These are phyloP conservation scores for Tipula helvola DNA, from an alignment of 2,888 invertebrate genomes.

Conservation along the genomic window DNA sequence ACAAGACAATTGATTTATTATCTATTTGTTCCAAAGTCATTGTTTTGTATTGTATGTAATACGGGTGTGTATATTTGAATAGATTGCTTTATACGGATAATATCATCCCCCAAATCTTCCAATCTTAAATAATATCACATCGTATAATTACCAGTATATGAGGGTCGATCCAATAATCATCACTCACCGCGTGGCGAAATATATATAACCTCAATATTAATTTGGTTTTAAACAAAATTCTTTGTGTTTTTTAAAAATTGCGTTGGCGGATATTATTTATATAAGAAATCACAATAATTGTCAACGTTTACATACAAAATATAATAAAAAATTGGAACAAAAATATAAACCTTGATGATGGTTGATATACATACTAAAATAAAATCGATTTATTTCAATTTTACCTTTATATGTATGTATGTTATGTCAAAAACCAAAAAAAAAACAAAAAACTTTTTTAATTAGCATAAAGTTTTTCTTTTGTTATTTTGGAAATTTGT, in stretches of 20 bases:
- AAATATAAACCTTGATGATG: background rate
- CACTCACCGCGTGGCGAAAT: background rate
- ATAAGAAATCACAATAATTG: background rate
- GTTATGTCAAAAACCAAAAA: background rate
- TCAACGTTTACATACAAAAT: background rate
- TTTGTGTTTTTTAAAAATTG: background rate
- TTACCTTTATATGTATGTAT: background rate
- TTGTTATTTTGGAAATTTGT: background rate
- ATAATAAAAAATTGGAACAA: background rate
- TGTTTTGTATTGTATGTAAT: background rate
- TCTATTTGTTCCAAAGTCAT: background rate
- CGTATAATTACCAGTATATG: background rate
- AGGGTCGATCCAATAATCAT: background rate
- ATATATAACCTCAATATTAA: background rate
- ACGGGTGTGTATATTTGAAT: background rate
- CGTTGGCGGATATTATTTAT: background rate
- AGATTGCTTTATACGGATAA: background rate
- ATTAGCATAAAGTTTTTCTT: slow-evolving; percentile 4
- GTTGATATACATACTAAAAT: background rate
- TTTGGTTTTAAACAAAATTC: background rate
- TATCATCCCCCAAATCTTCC: background rate
- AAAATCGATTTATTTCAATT: background rate
- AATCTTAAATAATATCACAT: background rate
- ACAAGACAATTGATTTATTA: background rate
- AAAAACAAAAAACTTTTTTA: background rate